Conservation (phyloP, 1,140 invertebrate species). For the Thrips palmi region DNA sequence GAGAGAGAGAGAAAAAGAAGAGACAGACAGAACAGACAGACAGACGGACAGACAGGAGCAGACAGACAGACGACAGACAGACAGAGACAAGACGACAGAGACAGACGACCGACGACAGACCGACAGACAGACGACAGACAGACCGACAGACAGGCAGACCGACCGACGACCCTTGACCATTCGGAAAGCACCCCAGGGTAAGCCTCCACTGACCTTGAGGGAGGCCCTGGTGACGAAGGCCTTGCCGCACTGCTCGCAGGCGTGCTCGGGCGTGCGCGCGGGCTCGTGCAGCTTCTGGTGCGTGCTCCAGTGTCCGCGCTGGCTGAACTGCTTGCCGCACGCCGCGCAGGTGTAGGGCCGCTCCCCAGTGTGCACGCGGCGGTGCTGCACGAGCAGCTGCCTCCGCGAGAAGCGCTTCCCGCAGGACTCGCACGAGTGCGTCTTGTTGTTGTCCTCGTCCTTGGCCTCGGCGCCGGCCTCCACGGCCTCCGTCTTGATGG, state of each 20-base stretch:
- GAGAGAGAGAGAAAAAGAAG: too few relatives aligned
- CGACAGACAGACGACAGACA: too few relatives aligned
- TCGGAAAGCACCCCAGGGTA: not conserved
- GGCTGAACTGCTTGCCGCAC: conserved; percentile 33
- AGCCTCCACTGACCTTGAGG: conserved; percentile 22
- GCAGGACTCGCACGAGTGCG: conserved; percentile 21
- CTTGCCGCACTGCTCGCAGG: conserved; percentile 35
- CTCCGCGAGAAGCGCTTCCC: conserved; percentile 47
- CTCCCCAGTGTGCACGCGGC: conserved; percentile 46
- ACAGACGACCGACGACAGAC: too few relatives aligned
- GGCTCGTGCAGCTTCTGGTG: conserved; percentile 19
- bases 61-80: too few relatives aligned
- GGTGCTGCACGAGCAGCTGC: conserved; percentile 50
- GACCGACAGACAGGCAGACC: too few relatives aligned
- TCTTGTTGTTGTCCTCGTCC: conserved; percentile 15
- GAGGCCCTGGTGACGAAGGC: conserved; percentile 30
- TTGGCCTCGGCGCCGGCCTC: not conserved
- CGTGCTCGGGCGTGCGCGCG: conserved; percentile 23
- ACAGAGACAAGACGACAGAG: too few relatives aligned
- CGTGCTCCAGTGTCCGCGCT: conserved; percentile 18
- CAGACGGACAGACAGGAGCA: too few relatives aligned
- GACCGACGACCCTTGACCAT: too few relatives aligned
- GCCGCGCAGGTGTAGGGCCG: conserved; percentile 35
- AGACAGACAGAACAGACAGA: too few relatives aligned
- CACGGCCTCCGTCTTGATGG: too few relatives aligned